Conservation (phyloP, 2,888 invertebrate species). For the Argyra leucocephala region DNA sequence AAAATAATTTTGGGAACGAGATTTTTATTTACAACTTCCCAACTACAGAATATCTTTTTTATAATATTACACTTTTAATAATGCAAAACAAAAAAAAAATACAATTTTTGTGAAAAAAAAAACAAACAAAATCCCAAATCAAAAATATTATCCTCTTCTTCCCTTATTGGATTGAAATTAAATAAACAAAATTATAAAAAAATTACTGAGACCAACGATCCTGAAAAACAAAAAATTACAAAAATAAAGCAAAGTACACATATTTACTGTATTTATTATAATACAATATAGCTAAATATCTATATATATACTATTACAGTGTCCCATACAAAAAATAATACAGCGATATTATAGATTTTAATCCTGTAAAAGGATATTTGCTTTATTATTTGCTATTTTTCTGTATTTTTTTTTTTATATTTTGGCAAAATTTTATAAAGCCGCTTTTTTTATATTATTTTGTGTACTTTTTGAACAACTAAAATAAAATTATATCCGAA, state of each 20-base stretch:
- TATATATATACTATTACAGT: too few relatives aligned
- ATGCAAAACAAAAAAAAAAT: too few relatives aligned
- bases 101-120: too few relatives aligned
- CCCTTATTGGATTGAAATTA: neutral
- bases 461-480: neutral
- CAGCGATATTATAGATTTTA: neutral
- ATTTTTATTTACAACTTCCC: too few relatives aligned
- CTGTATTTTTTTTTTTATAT: neutral
- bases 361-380: neutral
- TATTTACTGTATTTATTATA: neutral
- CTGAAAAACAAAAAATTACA: too few relatives aligned
- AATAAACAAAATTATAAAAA: constrained; percentile 1
- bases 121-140: too few relatives aligned
- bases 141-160: neutral
- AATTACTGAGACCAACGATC: neutral
- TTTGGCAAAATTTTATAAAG: neutral
- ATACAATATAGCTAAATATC: too few relatives aligned
- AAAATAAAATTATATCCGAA: neutral
- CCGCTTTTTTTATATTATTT: neutral
- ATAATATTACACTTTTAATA: too few relatives aligned
- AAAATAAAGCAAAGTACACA: too few relatives aligned
- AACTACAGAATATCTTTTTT: too few relatives aligned
- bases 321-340: too few relatives aligned
- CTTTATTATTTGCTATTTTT: neutral
- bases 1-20: too few relatives aligned